Evolutionary conservation across 2,113 vertebrate genomes (phyloP), one percentile per base, ranked within the genome.

Genomic region (Eretmochelys imbricata): DNA sequence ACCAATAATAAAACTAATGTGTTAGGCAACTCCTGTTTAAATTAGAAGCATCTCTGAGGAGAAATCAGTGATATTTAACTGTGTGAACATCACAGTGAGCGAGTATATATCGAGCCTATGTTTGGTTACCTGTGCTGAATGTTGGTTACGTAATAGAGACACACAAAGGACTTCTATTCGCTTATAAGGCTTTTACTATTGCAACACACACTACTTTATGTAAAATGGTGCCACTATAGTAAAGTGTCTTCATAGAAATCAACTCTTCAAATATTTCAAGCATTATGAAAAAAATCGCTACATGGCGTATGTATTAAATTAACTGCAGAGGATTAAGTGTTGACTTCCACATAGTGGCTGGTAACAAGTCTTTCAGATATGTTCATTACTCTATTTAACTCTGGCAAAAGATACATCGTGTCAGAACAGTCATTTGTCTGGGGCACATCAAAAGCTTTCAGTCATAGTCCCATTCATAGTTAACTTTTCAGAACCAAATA

Each of bases 371-470:
- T 93, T 86, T 53, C 53, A 5, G 54, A 82, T 51, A 91, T 57
- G 79, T 91, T 54, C 81, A 25, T 16, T 82, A 85, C 84, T 6
- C 5, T 0, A 0, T 4, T 79, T 75, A 81, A 85, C 27, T 54
- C 50, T 48, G 51, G n/a, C 0, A 0, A 25, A 35, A 87, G 0
- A 0, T n/a, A 20, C 5, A 80, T 59, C 75, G 62, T 87, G 53
- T 55, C 79, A 92, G 87, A 57, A 53, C 25, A 51, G 57, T 20
- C 29, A 31, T 75, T 13, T 75, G n/a, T 35, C 54, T 65, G 69
- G 50, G 93, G 29, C 42, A 92, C n/a, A 65, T 10, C 82, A 54
- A 10, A 85, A 29, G 62, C 17, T 27, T 72, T 72, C 65, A 72
- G 35, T 20, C 17, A n/a, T 2, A 38, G 35, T 76, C 51, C 51